Percentiles rank a stretch among this genome's conserved stretches.
These are phyloP conservation scores for Xestobium rufovillosum DNA, from an alignment of 2,888 invertebrate species.

Conservation along the genomic window DNA sequence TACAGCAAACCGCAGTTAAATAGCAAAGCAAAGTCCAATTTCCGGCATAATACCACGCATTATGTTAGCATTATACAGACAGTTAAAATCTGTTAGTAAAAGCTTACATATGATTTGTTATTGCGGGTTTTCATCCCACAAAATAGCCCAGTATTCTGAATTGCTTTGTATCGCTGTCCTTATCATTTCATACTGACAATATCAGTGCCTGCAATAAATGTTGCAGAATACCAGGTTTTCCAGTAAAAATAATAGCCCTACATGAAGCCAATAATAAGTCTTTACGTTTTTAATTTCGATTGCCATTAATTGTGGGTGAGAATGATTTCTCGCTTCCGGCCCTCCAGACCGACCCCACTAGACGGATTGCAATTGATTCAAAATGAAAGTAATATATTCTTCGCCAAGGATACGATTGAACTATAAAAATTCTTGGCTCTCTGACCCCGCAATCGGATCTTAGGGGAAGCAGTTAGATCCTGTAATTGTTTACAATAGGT, in stretches of 20 bases:
- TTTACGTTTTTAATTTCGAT: slow-evolving; percentile 18
- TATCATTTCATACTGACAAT: no score
- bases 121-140: slow-evolving; percentile 41
- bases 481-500: no score
- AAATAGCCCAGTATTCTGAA: no score
- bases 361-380: slow-evolving; percentile 41
- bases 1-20: slow-evolving; percentile 41
- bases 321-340: slow-evolving; percentile 31
- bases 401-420: slow-evolving; percentile 28
- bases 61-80: slow-evolving; percentile 43
- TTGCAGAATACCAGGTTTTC: no score
- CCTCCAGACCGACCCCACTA: slow-evolving; percentile 21
- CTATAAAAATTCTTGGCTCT: not conserved
- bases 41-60: slow-evolving; percentile 42
- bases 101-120: slow-evolving; percentile 44
- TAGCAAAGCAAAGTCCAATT: slow-evolving; percentile 40
- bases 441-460: no score
- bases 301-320: slow-evolving; percentile 25
- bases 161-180: no score
- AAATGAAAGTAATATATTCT: slow-evolving; percentile 46
- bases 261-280: slow-evolving; percentile 12
- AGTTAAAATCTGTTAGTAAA: slow-evolving; percentile 45
- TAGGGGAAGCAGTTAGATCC: no score
- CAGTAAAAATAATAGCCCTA: not conserved
- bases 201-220: no score